These are phyloP conservation scores for Lochmaea crataegi DNA, from an alignment of 2,888 invertebrate genomes.

Conservation along the genomic window DNA sequence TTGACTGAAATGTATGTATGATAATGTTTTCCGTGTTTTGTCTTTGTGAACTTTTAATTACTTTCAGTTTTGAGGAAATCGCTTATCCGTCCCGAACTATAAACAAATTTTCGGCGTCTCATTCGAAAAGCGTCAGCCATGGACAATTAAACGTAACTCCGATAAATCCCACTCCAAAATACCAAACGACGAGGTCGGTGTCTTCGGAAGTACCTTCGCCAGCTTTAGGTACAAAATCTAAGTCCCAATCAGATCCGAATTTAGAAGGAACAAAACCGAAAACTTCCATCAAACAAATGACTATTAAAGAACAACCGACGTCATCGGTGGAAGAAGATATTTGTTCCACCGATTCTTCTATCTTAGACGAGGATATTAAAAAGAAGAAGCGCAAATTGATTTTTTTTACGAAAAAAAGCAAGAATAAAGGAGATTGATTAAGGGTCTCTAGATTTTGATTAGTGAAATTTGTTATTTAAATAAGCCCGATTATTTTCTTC, in stretches of 20 bases:
- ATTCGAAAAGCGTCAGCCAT: conserved; percentile 58
- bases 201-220: conserved; percentile 68
- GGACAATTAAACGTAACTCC: conserved; percentile 55
- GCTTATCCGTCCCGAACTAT: conserved; percentile 3
- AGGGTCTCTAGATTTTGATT: not conserved
- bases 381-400: conserved; percentile 75
- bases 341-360: conserved; percentile 77
- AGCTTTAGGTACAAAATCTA: conserved; percentile 58
- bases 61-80: conserved; percentile 49
- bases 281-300: conserved; percentile 46
- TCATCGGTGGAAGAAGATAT: conserved; percentile 73
- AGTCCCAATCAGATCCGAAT: conserved; percentile 68
- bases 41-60: not conserved
- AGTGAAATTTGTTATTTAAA: conserved; percentile 15
- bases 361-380: conserved; percentile 73
- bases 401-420: conserved; percentile 69
- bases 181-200: conserved; percentile 63
- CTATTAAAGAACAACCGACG: conserved; percentile 57
- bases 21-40: too few relatives aligned
- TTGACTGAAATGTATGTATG: too few relatives aligned
- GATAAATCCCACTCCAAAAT: conserved; percentile 46
- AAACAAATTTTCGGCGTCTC: conserved; percentile 45
- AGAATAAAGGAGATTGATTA: conserved; percentile 46
- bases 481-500: not conserved
- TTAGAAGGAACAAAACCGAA: conserved; percentile 55